Base-by-base conservation (phyloP, 37 sponge, comb jelly and placozoan species). In the Petrosia ficiformis region DNA sequence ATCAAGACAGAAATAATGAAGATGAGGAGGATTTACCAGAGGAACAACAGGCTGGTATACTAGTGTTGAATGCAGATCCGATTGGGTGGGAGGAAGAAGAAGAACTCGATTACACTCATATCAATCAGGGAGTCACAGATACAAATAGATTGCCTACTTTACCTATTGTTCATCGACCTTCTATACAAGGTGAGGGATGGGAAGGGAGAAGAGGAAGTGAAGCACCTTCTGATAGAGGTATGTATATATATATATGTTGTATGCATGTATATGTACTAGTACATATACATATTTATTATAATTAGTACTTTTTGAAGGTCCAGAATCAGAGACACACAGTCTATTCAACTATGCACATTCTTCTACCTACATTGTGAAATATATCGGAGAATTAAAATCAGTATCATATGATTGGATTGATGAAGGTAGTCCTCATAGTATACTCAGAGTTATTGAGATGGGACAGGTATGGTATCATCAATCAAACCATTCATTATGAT, bases 391-490 rank as follows among this genome's bases (percentile, higher is more conserved):
- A 22, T 37, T 87, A 37, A 36, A 37, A 8, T 41, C 57, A 26
- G 31, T 77, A 19, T 65, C 66, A 21, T 42, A 57, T 43, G 36
- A 59, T 58, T 33, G 65, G 44, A 33, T 60, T 4, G 31, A 43
- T 3, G 40, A 71, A 21, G 82, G 82, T 2, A 41, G 39, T 72
- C 82, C 81, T 21, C 37, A 59, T 8, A 73, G 73, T 6, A 60
- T 84, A 3, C 52, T 90, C 41, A 87, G 77, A 71, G 65, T 42
- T 14, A 78, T 90, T 58, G 91, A 90, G 2, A 72, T 43, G 5
- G 82, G 87, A 8, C 91, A 85, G 80, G 86, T 84, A 28, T 10
- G n/a, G n/a, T n/a, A n/a, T n/a, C n/a, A n/a, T n/a, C n/a, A n/a
- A n/a, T n/a, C n/a, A n/a, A n/a, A n/a, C n/a, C n/a, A n/a, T n/a